Base-by-base conservation (phyloP, 2,888 invertebrate species). In the Hesperia comma region DNA sequence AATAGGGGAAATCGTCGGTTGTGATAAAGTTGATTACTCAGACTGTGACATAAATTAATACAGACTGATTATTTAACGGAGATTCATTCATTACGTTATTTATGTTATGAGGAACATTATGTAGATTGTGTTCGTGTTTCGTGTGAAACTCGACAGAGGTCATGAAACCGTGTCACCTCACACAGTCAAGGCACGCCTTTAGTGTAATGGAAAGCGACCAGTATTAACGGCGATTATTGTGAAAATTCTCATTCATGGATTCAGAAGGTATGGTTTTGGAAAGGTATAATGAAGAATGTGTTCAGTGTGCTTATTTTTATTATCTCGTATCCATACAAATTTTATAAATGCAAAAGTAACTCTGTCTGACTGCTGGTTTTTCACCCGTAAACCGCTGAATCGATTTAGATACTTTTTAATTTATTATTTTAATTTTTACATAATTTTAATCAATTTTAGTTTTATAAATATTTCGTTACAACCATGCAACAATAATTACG, bases 111-210 rank as follows among this genome's bases (percentile, higher is more conserved):
- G 63, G 46, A 63, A 56, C 63, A 63, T 63, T 63, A 57, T 63
- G 63, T 57, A 63, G 63, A 63, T 63, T 57, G 63, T 58, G n/a
- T 63, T 63, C 63, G 51, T 57, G 63, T 63, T 60, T 68, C 62
- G 60, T 69, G 69, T 64, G 67, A 68, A 69, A 62, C 68, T 57
- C 63, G 63, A 71, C 63, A 69, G 71, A 73, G 70, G 74, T 73
- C 73, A 74, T 67, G 70, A 71, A 71, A 70, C 67, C 61, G 67
- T 63, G 68, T 63, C 63, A 19, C 10, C n/a, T 49, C 49, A 49
- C 49, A 58, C 54, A 37, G 33, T 63, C 62, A 60, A 41, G 57
- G 49, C 49, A 61, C 49, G 60, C 40, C 46, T 33, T 64, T 32
- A 57, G 63, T 57, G 15, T 8, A 4, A 17, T 43, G 41, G 17